Evolutionary conservation across 1,140 invertebrate genomes (phyloP), one percentile per base, ranked within the genome.

Genomic region (Mercenaria mercenaria): DNA sequence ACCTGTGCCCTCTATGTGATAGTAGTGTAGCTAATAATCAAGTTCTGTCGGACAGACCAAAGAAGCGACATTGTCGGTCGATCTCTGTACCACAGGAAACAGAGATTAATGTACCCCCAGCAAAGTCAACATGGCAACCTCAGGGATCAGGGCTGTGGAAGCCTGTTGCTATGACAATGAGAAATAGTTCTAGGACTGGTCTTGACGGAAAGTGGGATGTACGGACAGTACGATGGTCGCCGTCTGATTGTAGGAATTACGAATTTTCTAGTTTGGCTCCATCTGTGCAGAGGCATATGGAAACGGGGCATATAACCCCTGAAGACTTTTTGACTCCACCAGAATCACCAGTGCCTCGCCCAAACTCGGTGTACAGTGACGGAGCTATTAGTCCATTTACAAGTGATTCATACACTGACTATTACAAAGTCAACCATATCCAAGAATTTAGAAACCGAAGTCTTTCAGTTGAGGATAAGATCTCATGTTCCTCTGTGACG

Each of bases 381-480:
- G 83, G 81, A 52, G 79, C 88, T 26, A 92, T 91, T 87, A 93
- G 92, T 76, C 91, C 94, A 39, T 77, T 89, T 72, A 56, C 34
- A 29, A 32, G 39, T 72, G 43, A 77, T 43, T 32, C 15, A 6
- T 67, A 87, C 13, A n/a, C n/a, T n/a, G 76, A 67, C 76, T 67
- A 34, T 43, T 56, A 64, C 18, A 43, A 59, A 29, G 39, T 23
- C 37, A 56, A 67, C 39, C 76, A 81, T 52, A 39, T 81, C 23
- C 76, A 77, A 41, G 91, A 93, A 56, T 92, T 95, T 69, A 90
- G 94, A 90, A 94, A 93, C 88, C 94, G 94, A 52, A 95, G 94
- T 93, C 92, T 95, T 93, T 95, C 94, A 90, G 93, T 91, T 79
- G 94, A 95, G 93, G 94, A 95, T 67, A 88, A 91, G 88, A 94